Evolutionary conservation across 1,140 invertebrate species (phyloP), one percentile per base, ranked within the genome.

Genomic region (Calycopis cecrops): DNA sequence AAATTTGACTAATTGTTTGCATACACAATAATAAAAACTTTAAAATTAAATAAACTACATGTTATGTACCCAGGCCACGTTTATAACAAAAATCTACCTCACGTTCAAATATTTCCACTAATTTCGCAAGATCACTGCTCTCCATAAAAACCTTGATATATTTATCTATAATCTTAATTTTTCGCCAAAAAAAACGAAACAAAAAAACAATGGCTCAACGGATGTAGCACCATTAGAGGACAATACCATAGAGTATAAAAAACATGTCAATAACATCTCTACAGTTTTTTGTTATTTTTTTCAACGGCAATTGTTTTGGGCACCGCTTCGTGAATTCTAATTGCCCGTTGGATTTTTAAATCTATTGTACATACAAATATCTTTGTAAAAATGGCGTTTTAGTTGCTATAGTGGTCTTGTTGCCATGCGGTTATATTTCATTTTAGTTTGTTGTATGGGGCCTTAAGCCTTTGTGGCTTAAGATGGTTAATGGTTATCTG

Each of bases 241-340:
- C 63, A 65, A 65, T 65, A 65, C 44, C 35, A 53, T 54, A 21
- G 40, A 47, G 44, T 49, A 56, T 55, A 65, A 62, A 54, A 54
- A 44, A 42, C 52, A 55, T 57, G 63, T 66, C 60, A 62, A 62
- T 66, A 62, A 66, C 64, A 58, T 66, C 57, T 62, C 52, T 16
- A 48, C 38, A 37, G 35, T 48, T 65, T 65, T 65, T 59, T 56
- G 34, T 48, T 21, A 59, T 59, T 50, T 57, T 42, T 42, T n/a
- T 42, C 40, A n/a, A 28, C 21, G 33, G 11, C 49, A 40, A 64
- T 60, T 64, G 58, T 63, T 63, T 63, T 57, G 51, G 58, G 49
- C 48, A 58, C 47, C 53, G 56, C 40, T 48, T 35, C 48, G 48
- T 53, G 52, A 60, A 35, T 47, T 48, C 38, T 62, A 62, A 62